Base-by-base conservation (phyloP, 2,797 vertebrate species). In the Odontamblyopus lacepedii region DNA sequence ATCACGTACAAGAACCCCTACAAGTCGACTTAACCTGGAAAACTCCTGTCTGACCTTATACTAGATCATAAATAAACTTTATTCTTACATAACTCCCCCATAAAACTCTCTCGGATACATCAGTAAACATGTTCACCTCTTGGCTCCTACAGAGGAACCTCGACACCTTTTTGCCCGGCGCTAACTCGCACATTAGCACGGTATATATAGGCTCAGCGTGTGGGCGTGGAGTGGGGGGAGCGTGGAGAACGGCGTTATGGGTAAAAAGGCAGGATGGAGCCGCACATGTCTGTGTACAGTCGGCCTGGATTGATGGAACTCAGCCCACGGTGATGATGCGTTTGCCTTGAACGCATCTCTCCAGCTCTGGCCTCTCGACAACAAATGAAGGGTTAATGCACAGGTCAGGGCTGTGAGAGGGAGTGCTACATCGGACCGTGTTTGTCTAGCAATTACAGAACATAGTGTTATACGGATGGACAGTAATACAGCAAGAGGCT, bases 281-380 rank as follows among this genome's bases (percentile, higher is more conserved):
- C 74, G 76, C 86, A 85, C 83, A 83, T 83, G 88, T 87, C 84
- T 84, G 85, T 82, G 80, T 86, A 83, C 87, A 82, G 85, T 87
- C 78, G 85, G 73, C 83, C 79, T 83, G 76, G 59, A 69, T 75
- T 83, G 79, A 88, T 87, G 85, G 67, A 53, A 81, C 85, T 82
- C 90, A 89, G 35, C 90, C 90, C 91, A 92, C 90, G 76, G 85
- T 72, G 89, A 90, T 92, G 89, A 91, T 92, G 89, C 79, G 83
- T 89, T 90, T 90, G 83, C 83, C 77, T 78, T 78, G 83, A 73
- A 88, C 83, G 83, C 80, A 79, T 77, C 74, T 69, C 57, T 83
- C 71, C 79, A 70, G 19, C 29, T 32, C 76, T 70, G 4, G 60
- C 50, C 73, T 70, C 76, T 55, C 76, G 74, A 67, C 56, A 12